Percentiles rank a stretch among this genome's conserved stretches.
These are phyloP conservation scores for Hyles lineata DNA, from an alignment of 2,888 invertebrate genomes.

Conservation along the genomic window DNA sequence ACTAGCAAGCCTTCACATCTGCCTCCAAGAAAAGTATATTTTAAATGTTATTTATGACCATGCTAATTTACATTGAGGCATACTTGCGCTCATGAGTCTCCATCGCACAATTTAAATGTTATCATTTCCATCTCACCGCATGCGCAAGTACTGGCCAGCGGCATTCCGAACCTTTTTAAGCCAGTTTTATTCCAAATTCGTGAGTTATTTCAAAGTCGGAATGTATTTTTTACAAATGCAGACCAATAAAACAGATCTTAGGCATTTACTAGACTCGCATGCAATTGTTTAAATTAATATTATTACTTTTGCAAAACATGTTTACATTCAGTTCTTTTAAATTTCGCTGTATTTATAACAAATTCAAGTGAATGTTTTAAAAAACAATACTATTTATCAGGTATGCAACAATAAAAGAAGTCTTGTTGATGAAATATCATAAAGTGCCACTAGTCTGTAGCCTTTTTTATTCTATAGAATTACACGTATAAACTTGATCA, in stretches of 20 bases:
- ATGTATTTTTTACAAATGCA: conserved; percentile 40
- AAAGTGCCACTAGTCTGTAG: no score
- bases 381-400: no score
- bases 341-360: neutral
- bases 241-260: conserved; percentile 28
- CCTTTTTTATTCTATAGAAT: no score
- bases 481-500: no score
- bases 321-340: neutral
- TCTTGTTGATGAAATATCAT: no score
- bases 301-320: neutral
- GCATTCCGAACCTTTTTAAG: conserved; percentile 55
- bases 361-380: no score
- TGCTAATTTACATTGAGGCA: conserved; percentile 39
- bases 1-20: conserved; percentile 14
- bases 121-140: conserved; percentile 50
- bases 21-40: conserved; percentile 12
- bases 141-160: conserved; percentile 41
- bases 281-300: neutral
- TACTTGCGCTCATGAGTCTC: conserved; percentile 41
- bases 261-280: neutral
- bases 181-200: conserved; percentile 58
- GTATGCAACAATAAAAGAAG: no score
- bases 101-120: conserved; percentile 43
- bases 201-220: conserved; percentile 52
- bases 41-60: conserved; percentile 24